Evolutionary conservation across 2,113 vertebrate species (phyloP).

Genomic region (Ageneiosus marmoratus): DNA sequence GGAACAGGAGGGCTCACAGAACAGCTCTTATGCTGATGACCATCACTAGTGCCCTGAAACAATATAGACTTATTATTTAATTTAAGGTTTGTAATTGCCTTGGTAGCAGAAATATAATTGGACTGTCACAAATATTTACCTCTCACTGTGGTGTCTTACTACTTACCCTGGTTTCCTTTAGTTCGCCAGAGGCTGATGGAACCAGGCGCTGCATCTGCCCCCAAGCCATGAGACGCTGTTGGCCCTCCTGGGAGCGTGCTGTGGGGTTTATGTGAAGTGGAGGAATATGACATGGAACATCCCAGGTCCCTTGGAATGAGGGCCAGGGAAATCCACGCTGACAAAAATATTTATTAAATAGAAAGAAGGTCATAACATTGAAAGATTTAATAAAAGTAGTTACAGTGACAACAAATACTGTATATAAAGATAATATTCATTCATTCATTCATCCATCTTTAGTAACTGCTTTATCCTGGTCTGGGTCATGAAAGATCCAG

Average conservation of each 20-base stretch:
- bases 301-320: constrained; percentile 74
- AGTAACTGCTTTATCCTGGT: background rate
- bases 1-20: background rate
- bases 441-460: background rate
- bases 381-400: background rate
- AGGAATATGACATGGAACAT: constrained; percentile 64
- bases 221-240: constrained; percentile 58
- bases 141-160: constrained; percentile 2
- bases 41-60: constrained; percentile 20
- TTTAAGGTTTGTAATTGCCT: background rate
- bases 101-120: background rate
- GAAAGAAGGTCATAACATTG: background rate
- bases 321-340: constrained; percentile 62
- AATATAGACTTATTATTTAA: background rate
- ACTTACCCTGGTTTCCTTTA: background rate
- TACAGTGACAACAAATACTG: background rate
- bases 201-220: constrained; percentile 39
- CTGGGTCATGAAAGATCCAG: background rate
- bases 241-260: constrained; percentile 61
- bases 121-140: constrained; percentile 28
- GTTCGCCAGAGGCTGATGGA: constrained; percentile 21
- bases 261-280: constrained; percentile 59
- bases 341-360: constrained; percentile 28
- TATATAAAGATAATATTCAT: background rate
- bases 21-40: background rate